Base-by-base conservation (phyloP, 2,888 invertebrate genomes). In the Spatulosminthurus flaviceps region DNA sequence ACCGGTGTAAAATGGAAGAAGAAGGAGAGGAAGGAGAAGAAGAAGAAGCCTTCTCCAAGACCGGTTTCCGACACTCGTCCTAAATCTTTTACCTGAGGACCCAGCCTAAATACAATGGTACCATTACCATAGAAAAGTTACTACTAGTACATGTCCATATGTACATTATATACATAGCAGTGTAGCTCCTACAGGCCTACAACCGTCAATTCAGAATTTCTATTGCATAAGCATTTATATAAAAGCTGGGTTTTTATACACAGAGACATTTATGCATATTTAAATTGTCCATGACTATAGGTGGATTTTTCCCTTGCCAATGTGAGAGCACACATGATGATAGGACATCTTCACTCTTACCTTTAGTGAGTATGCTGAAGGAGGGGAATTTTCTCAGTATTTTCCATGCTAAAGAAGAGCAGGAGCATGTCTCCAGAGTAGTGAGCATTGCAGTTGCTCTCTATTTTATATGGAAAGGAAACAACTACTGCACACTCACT, bases 21-120 rank as follows among this genome's bases (percentile, higher is more conserved):
- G 51, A 19, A 51, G 51, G n/a, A 2, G 41, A 41, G n/a, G 29
- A 16, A 71, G 51, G 16, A 51, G 51, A 22, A 5, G 41, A 41
- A 9, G 29, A 16, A 71, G 74, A 74, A 61, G 61, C 61, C 61
- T 61, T 61, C 61, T 61, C 61, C 26, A 74, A 74, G 74, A 74
- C 74, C 74, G 74, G 74, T 74, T 74, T 74, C 74, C 61, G 74
- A 74, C 74, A 61, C 61, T 74, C 74, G 29, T 74, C 61, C 29
- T 61, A 74, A 74, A 74, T 74, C 74, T 74, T 51, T n/a, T 74
- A 74, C 74, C 74, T 74, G 74, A 60, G 61, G 74, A 74, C 74
- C 61, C 74, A 74, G 74, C 74, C 34, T 74, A 28, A 64, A 73
- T n/a, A 60, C 73, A 60, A 51, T 60, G 42, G 28, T 60, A 26